Evolutionary conservation across 2,888 invertebrate genomes (phyloP), one percentile per base, ranked within the genome.

Genomic region (Drosophila emarginata): DNA sequence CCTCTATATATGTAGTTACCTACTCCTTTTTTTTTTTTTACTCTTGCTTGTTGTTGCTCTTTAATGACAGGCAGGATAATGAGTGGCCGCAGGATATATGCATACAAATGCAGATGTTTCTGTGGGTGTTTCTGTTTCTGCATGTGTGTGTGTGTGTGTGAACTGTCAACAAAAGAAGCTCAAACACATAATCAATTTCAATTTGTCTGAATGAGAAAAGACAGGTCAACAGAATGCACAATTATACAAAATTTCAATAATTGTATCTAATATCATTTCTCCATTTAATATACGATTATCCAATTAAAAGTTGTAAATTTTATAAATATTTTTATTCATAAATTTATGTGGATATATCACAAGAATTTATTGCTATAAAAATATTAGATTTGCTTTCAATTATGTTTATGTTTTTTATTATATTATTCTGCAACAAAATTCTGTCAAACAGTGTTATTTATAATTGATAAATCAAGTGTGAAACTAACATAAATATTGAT

Each of bases 141-240:
- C 5, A 0, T 18, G 11, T 45, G 40, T 9, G 18, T 45, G 6
- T 14, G 18, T 45, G 15, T 12, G 21, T 26, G 52, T 23, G 3
- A 26, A 52, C 52, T n/a, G n/a, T 26, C 52, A 45, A 45, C 40
- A 45, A 45, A 18, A 45, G 40, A 18, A 14, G 1, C 18, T 45
- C 45, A 11, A 45, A 45, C 18, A 45, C 45, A 45, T 45, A 45
- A 45, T 45, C 45, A 45, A 45, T 45, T 45, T 45, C 45, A 45
- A 45, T 45, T 45, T 45, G 45, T 45, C 45, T 21, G 18, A 15
- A 12, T 12, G 11, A 11, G 21, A 45, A 45, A 45, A 21, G 45
- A 45, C 18, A 18, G 18, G 18, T 15, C 40, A 18, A 18, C 40
- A 21, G 18, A 1, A 18, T 26, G n/a, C 26, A 23, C 45, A 18